phyloP scores from a whole-genome alignment of 2,113 vertebrate genomes.

The Ia io region DNA sequence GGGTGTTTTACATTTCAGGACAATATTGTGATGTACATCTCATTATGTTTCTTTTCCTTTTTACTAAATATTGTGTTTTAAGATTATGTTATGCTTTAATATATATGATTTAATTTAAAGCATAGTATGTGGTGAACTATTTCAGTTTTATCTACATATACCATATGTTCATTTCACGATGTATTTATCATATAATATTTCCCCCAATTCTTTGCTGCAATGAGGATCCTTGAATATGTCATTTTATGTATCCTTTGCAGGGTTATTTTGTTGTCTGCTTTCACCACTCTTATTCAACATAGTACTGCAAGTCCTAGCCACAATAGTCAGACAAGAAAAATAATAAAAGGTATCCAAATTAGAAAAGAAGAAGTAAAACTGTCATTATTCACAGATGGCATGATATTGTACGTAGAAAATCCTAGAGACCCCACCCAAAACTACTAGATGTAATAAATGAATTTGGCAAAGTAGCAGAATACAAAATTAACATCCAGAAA shows the following conservation, averaged over 20 bases:
- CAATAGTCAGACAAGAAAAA: no score
- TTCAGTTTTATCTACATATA: neutral
- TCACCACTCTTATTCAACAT: no score
- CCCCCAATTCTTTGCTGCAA: neutral
- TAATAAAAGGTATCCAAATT: no score
- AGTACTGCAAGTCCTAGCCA: no score
- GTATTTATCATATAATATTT: neutral
- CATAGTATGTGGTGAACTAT: neutral
- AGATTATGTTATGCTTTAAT: neutral
- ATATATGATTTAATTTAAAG: conserved; percentile 27
- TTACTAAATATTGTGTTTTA: neutral
- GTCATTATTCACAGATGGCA: no score
- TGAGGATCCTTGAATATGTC: neutral
- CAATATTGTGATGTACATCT: neutral
- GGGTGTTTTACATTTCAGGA: neutral
- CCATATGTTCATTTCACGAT: neutral
- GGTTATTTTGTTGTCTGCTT: neutral
- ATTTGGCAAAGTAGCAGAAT: no score
- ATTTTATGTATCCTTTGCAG: neutral
- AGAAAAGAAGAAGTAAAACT: no score
- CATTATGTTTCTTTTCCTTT: neutral
- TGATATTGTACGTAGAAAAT: no score
- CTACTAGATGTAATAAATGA: no score
- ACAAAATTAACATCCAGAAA: no score
- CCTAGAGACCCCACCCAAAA: no score